phyloP scores from a whole-genome alignment of 2,888 invertebrate species.

The Trypoxylon attenuatum region DNA sequence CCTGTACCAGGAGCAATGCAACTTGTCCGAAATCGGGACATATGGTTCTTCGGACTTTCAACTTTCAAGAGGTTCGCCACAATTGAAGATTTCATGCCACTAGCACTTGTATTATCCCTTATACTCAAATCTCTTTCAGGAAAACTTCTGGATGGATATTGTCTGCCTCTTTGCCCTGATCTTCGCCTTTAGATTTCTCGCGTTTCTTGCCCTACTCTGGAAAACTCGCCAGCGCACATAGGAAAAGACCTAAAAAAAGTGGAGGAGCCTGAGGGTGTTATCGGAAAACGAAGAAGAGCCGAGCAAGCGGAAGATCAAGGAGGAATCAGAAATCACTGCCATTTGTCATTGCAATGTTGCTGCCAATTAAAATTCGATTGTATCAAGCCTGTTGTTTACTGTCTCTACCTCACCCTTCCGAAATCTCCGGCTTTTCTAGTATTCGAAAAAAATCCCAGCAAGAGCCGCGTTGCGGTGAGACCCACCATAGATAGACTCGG shows the following conservation, averaged over 20 bases:
- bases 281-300: neutral
- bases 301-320: neutral
- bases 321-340: neutral
- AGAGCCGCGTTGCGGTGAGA: neutral
- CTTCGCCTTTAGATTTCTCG: conserved; percentile 83
- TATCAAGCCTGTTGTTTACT: too few species aligned
- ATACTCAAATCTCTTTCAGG: conserved; percentile 74
- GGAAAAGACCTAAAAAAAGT: neutral
- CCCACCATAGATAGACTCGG: neutral
- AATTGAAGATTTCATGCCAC: neutral
- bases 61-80: conserved; percentile 82
- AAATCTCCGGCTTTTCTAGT: too few species aligned
- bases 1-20: conserved; percentile 83
- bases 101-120: neutral
- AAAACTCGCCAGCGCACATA: conserved; percentile 81
- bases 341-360: neutral
- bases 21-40: conserved; percentile 88
- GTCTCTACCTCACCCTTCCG: too few species aligned
- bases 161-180: conserved; percentile 83
- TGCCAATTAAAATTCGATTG: neutral
- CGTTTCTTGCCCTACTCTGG: conserved; percentile 84
- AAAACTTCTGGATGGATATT: conserved; percentile 83
- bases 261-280: too few species aligned
- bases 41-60: conserved; percentile 85
- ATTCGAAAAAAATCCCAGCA: neutral